Evolutionary conservation across 2,797 vertebrate genomes (phyloP).

Genomic region (Cynopterus sphinx): DNA sequence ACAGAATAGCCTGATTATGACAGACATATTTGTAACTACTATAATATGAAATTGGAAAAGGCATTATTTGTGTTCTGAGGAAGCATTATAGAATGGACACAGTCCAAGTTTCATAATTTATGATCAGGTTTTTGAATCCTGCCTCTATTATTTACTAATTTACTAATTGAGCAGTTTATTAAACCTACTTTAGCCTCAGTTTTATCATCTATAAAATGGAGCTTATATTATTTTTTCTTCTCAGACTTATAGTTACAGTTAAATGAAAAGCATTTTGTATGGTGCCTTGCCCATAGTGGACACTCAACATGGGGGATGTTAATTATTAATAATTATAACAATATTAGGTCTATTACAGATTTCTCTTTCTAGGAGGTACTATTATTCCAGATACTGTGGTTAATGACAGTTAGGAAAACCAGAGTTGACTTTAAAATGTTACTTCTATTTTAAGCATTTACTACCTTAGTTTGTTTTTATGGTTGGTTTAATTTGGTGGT

Average conservation of each 20-base stretch:
- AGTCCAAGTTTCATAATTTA: conserved; percentile 12
- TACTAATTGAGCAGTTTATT: conserved; percentile 13
- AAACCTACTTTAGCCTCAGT: background rate
- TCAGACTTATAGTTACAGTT: background rate
- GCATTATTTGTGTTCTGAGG: background rate
- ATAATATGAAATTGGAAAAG: conserved; percentile 20
- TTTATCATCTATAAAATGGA: conserved; percentile 35
- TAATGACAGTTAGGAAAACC: conserved; percentile 29
- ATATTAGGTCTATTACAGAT: background rate
- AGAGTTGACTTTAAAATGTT: conserved; percentile 16
- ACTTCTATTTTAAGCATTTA: background rate
- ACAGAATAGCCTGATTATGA: background rate
- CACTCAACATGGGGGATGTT: background rate
- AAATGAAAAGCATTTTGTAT: conserved; percentile 41
- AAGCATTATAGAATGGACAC: background rate
- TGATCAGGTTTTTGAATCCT: conserved; percentile 40
- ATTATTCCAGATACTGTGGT: background rate
- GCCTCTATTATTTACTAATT: background rate
- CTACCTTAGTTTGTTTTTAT: conserved; percentile 7
- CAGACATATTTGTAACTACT: background rate
- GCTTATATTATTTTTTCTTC: background rate
- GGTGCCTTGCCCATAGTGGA: background rate
- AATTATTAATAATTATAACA: conserved; percentile 32
- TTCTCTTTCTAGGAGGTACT: background rate
- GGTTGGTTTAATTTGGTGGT: background rate